These are phyloP conservation scores for Hirudo medicinalis DNA, from an alignment of 1,140 invertebrate genomes.

Conservation along the genomic window DNA sequence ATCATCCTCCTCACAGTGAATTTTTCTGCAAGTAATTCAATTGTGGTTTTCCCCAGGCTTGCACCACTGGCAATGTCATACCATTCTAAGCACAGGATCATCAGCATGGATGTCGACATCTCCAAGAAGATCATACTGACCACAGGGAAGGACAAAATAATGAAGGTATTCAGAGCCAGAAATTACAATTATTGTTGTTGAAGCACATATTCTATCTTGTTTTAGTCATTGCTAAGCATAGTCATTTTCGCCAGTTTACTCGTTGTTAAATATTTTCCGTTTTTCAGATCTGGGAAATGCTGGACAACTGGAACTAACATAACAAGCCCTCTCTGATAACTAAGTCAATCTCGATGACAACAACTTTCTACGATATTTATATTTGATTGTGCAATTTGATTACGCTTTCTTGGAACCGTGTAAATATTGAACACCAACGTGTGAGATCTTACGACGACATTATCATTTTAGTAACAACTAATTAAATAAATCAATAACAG, in stretches of 20 bases:
- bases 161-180: constrained; percentile 55
- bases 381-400: no score
- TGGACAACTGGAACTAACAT: constrained; percentile 7
- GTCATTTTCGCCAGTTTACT: neutral
- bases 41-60: constrained; percentile 50
- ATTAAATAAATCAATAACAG: no score
- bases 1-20: no score
- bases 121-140: constrained; percentile 69
- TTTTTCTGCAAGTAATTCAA: neutral
- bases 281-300: constrained; percentile 12
- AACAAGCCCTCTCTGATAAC: neutral
- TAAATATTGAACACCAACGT: no score
- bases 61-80: constrained; percentile 82
- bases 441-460: no score
- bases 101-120: constrained; percentile 76
- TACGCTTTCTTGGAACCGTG: no score
- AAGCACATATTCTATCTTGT: no score
- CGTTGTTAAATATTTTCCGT: neutral
- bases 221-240: neutral
- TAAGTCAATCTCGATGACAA: no score
- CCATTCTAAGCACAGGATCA: constrained; percentile 80
- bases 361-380: no score
- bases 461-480: no score
- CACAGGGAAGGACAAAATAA: constrained; percentile 79
- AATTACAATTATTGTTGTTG: no score